Base-by-base conservation (phyloP, 1,140 invertebrate species). In the Drosophila sulfurigaster region DNA sequence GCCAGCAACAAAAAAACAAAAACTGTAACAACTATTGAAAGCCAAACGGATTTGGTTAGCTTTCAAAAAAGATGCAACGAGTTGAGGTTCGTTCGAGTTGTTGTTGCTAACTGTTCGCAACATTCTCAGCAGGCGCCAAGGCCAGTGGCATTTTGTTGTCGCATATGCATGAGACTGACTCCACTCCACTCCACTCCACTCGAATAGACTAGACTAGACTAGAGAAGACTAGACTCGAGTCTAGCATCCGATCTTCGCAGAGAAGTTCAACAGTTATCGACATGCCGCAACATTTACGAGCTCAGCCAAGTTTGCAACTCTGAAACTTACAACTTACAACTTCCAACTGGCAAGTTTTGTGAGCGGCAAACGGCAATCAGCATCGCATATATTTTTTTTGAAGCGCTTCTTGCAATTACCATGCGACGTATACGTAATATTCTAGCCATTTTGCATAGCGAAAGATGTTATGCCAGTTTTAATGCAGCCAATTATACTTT, bases 71-170 rank as follows among this genome's bases (percentile, higher is more conserved):
- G 85, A 83, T 72, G 77, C 64, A 56, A 72, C 58, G 54, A 67
- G 59, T 70, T 66, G 82, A 58, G 75, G 35, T 78, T 45, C 62
- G 68, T 49, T 54, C 59, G 25, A 56, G 48, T 20, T 52, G 45
- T 5, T 72, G 57, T 30, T 66, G 69, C 54, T 51, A 32, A 30
- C 56, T 49, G 75, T 73, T 81, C 64, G 81, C 77, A 79, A 74
- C 78, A 82, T 87, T 87, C 83, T 87, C 83, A 88, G 85, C 85
- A 35, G 69, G 85, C 80, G 74, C 80, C 83, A 87, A 87, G 83
- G 83, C 83, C 83, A 87, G 66, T 83, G 72, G 60, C 82, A 86
- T 83, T 83, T 77, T 82, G 76, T 73, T 48, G 70, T 56, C 69
- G 72, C 69, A 85, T 25, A 25, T 45, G 28, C 60, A 25, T 51